Conservation (phyloP, 2,113 vertebrate species). For the Anolis carolinensis region DNA sequence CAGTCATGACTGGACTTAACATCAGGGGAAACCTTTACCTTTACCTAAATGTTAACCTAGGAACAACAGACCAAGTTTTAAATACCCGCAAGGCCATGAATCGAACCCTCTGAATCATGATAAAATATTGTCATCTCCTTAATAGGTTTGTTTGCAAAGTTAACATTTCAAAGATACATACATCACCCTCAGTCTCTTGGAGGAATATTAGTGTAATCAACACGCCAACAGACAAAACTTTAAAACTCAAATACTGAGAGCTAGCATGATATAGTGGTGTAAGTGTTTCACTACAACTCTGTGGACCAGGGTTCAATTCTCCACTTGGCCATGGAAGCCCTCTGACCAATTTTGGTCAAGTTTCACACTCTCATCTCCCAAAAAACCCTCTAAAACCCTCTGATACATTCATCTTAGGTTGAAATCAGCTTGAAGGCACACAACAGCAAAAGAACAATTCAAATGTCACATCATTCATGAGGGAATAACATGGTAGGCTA, state of each 20-base stretch:
- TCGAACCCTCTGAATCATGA: not conserved
- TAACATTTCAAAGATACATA: not conserved
- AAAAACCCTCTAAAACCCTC: no score
- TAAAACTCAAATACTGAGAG: not conserved
- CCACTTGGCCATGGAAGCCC: no score
- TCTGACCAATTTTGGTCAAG: no score
- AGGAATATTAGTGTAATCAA: not conserved
- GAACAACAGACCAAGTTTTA: not conserved
- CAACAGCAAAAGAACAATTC: not conserved
- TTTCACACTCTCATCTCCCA: no score
- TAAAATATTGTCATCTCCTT: not conserved
- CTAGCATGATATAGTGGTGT: no score
- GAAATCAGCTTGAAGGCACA: no score
- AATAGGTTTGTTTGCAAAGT: not conserved
- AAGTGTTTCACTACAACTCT: no score
- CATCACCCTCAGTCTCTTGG: not conserved
- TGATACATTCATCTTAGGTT: no score
- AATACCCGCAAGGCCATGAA: not conserved
- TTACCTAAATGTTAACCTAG: not conserved
- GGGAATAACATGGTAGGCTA: not conserved
- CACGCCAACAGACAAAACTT: no score
- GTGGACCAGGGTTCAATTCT: no score
- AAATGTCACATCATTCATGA: not conserved
- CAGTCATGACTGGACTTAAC: no score
- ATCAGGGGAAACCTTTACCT: no score